Base-by-base conservation (phyloP, 92 coral and sea anemone genomes). In the Pocillopora grandis region DNA sequence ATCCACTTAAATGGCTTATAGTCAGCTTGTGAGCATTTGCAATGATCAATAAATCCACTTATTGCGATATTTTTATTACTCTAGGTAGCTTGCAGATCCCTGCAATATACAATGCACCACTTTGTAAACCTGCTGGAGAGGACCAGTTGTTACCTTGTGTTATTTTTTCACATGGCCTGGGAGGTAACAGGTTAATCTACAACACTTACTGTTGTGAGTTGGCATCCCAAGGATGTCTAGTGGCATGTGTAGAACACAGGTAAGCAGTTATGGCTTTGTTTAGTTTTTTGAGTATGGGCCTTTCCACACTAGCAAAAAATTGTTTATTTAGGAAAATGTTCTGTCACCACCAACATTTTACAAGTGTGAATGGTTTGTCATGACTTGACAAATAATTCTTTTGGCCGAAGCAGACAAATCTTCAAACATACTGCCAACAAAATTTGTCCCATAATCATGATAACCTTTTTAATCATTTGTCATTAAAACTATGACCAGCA, bases 201-300 rank as follows among this genome's bases (percentile, higher is more conserved):
- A 82, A 92, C 52, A 89, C 91, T 23, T 92, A 88, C 89, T 94
- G 97, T 72, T 88, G 95, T 80, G 99, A 96, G 79, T 82, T 96
- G 85, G 99, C 99, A n/a, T 96, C 99, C 1, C 88, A 90, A 55
- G 99, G 99, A 7, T 96, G 94, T 80, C 42, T 96, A 14, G 99
- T 96, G 33, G 97, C 98, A 56, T 91, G 90, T 21, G 90, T 96
- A 17, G 99, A 96, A 86, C 99, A 96, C 88, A 94, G 99, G 98
- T 96, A 1, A 42, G 52, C 4, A 42, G 8, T 42, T 42, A 69
- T 10, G 81, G 21, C 58, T 6, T 19, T 12, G 0, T 0, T 23
- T 19, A 19, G 14, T 21, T 19, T 42, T 42, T 3, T 42, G 52
- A 1, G 52, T 42, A 42, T 42, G 52, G 4, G 31, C 31, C 31